Evolutionary conservation across 2,113 vertebrate species (phyloP).

Genomic region (Vidua chalybeata): DNA sequence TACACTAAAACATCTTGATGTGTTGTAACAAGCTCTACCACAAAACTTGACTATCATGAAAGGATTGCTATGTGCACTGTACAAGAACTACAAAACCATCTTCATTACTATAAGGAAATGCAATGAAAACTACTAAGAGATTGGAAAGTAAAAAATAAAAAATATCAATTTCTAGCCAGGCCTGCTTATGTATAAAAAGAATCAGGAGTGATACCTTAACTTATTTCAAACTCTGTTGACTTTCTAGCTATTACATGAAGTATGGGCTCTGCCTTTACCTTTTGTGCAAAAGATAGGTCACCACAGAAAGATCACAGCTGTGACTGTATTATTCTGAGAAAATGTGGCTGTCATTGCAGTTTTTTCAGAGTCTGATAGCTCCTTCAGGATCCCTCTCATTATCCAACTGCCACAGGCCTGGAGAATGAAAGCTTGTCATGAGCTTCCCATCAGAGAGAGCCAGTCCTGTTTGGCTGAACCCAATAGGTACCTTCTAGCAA

Average conservation of each 20-base stretch:
- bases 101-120: background rate
- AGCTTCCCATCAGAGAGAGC: background rate
- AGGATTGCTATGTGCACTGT: background rate
- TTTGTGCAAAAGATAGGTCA: background rate
- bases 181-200: background rate
- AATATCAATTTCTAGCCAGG: background rate
- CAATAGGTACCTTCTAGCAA: background rate
- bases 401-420: background rate
- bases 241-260: background rate
- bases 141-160: background rate
- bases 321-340: background rate
- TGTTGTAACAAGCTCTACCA: background rate
- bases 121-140: background rate
- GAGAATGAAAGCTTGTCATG: background rate
- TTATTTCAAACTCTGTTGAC: background rate
- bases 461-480: background rate
- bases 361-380: background rate
- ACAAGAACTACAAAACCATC: background rate
- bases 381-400: background rate
- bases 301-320: background rate
- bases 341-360: background rate
- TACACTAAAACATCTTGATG: background rate
- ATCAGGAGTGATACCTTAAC: background rate
- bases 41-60: background rate
- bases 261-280: background rate